phyloP scores from a whole-genome alignment of 2,113 vertebrate genomes.

The Sturnus vulgaris region DNA sequence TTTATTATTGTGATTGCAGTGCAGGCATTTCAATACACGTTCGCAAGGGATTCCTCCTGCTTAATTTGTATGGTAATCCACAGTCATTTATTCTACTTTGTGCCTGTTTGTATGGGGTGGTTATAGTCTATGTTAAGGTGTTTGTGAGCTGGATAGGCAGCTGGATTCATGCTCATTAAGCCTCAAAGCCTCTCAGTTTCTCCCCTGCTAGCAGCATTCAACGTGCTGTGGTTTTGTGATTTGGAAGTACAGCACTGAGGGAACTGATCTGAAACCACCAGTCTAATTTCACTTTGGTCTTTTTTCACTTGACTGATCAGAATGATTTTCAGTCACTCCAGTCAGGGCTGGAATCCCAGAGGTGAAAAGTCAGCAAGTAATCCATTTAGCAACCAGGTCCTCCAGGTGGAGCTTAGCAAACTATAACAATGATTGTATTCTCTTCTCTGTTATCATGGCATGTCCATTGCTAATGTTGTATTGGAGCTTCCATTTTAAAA shows the following conservation, averaged over 20 bases:
- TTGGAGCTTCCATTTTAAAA: slow-evolving; percentile 6
- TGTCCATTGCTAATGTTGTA: slow-evolving; percentile 12
- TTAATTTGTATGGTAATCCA: slow-evolving; percentile 50
- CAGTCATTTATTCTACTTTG: slow-evolving; percentile 24
- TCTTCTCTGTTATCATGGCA: not conserved
- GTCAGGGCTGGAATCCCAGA: slow-evolving; percentile 62
- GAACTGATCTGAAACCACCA: slow-evolving; percentile 51
- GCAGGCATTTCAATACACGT: not conserved
- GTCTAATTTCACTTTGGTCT: slow-evolving; percentile 65
- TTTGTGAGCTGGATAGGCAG: slow-evolving; percentile 11
- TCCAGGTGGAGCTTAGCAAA: slow-evolving; percentile 59
- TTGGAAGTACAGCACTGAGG: slow-evolving; percentile 49
- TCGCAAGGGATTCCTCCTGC: not conserved
- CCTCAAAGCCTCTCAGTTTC: not conserved
- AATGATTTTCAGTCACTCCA: slow-evolving; percentile 75
- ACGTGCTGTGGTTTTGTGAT: slow-evolving; percentile 55
- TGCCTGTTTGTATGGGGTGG: not conserved
- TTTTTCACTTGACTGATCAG: slow-evolving; percentile 72
- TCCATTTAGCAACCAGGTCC: slow-evolving; percentile 65
- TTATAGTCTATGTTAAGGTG: not conserved
- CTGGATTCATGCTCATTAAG: slow-evolving; percentile 46
- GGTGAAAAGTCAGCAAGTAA: slow-evolving; percentile 69
- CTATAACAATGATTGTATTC: slow-evolving; percentile 38
- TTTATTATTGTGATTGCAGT: not conserved
- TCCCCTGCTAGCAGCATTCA: slow-evolving; percentile 27